Evolutionary conservation across 2,113 vertebrate genomes (phyloP).

Genomic region (Cichladusa arquata): DNA sequence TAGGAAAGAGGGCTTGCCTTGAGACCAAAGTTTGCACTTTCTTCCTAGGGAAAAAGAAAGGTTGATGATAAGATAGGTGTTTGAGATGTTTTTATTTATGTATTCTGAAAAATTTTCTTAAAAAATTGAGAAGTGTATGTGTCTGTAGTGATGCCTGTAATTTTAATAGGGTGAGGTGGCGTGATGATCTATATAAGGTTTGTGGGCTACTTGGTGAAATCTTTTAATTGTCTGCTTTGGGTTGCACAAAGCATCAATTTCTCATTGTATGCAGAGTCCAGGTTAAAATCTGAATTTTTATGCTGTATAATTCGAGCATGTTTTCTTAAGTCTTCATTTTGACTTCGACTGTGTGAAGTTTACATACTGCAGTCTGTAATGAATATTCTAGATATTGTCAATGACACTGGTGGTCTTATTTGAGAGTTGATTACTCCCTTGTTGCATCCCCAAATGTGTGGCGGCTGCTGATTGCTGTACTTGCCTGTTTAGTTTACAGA

Average conservation of each 20-base stretch:
- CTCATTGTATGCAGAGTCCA: background rate
- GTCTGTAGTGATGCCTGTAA: background rate
- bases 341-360: background rate
- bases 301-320: background rate
- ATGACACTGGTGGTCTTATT: background rate
- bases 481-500: background rate
- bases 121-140: background rate
- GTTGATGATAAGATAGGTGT: background rate
- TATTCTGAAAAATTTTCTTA: background rate
- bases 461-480: background rate
- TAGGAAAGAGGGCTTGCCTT: background rate
- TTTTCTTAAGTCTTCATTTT: background rate
- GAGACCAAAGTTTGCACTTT: background rate
- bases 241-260: background rate
- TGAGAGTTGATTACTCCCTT: background rate
- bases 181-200: background rate
- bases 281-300: background rate
- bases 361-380: background rate
- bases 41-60: background rate
- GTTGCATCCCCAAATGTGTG: background rate
- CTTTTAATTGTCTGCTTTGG: background rate
- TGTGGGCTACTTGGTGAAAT: background rate
- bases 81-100: background rate
- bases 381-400: background rate
- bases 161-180: background rate